Base-by-base conservation (phyloP, 2,113 vertebrate species). In the Beaufortia kweichowensis region DNA sequence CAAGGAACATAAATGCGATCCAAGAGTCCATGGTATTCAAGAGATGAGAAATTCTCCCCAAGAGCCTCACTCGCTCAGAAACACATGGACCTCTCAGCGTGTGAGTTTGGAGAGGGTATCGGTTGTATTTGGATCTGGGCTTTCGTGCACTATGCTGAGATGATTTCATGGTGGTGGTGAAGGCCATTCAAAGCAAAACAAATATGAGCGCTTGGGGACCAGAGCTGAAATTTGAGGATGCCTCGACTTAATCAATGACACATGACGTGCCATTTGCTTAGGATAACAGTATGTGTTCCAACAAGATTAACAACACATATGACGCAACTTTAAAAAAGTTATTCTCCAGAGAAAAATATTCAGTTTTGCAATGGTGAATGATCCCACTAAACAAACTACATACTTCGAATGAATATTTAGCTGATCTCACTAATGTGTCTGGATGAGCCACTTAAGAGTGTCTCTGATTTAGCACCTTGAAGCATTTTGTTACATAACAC, bases 11-110 rank as follows among this genome's bases (percentile, higher is more conserved):
- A 12, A 75, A 46, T 35, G 48, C 4, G 10, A 76, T 72, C 67
- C 78, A 82, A 86, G 72, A 83, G 76, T 43, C 29, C 43, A n/a
- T 61, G 28, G 56, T 74, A 61, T 33, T 39, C 17, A 31, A 66
- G 14, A 72, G 79, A 71, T 79, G 61, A 76, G 41, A 76, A 81
- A 76, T 57, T 23, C 41, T 24, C 72, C 66, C 65, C 28, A 8
- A 14, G 55, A 73, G 68, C 35, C 50, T 28, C 3, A 24, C 21
- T 68, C 3, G 26, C 8, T 60, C 59, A 67, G 75, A 77, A 76
- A 76, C 61, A 71, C 77, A 75, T 48, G 64, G 19, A 17, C 23
- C 12, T n/a, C 21, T 60, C 6, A 29, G 72, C 55, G 9, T 76
- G 43, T 2, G 29, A 28, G 63, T 62, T 68, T 59, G 19, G 11